Base-by-base conservation (phyloP, 2,113 vertebrate genomes). In the Tyrannus savana region DNA sequence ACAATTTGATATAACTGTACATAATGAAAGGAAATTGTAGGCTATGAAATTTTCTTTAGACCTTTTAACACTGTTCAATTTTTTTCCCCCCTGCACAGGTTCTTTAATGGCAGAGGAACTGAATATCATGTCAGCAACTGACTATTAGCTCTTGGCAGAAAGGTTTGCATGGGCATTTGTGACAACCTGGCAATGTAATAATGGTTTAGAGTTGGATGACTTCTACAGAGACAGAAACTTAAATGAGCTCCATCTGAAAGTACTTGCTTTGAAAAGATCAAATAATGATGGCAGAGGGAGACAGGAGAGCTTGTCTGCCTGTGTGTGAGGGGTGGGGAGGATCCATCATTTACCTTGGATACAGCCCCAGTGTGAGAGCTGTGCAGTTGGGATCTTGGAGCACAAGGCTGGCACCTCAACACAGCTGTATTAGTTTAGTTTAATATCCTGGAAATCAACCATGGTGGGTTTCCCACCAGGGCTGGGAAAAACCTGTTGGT, bases 21-120 rank as follows among this genome's bases (percentile, higher is more conserved):
- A 53, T 82, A 95, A 96, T 90, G 74, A 96, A 95, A 92, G 91
- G 85, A 90, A 97, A 94, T 91, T 83, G 89, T 83, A 92, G 91
- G 84, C 59, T 80, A 64, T 64, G 80, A 84, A 89, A 85, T 86
- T 92, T 79, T 77, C 82, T 80, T 69, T 37, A 68, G 88, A 80
- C 81, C 92, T 90, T 92, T 89, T 81, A 94, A 95, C 96, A 94
- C 58, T 59, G 60, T 69, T 84, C 91, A 68, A 19, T 27, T 89
- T 52, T 44, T 68, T 84, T 19, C 7, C 9, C 22, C 39, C 59
- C 69, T 35, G 53, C 42, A 23, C 9, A 42, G 82, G 66, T 46
- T 89, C 64, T 67, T 86, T 37, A 80, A 84, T 89, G 90, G 94
- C 67, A 94, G 84, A 90, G 53, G 55, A 60, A 72, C 58, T 31